Percentiles rank a stretch among this genome's conserved stretches.
Conservation (phyloP, 2,113 vertebrate genomes). For the Gadus chalcogrammus region DNA sequence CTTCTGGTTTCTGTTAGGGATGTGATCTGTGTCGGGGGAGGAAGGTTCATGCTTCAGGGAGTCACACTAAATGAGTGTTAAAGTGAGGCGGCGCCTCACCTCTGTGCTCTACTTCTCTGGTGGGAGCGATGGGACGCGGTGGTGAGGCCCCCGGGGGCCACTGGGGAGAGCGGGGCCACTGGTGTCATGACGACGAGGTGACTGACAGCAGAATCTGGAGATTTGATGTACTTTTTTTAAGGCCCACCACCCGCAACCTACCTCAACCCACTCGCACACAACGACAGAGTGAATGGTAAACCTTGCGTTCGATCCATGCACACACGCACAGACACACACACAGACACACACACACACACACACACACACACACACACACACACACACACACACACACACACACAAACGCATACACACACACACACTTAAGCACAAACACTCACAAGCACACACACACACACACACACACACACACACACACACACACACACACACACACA, state of each 20-base stretch:
- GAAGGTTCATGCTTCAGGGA: slow-evolving; percentile 53
- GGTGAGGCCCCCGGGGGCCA: slow-evolving; percentile 32
- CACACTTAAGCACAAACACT: neutral
- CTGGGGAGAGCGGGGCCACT: slow-evolving; percentile 30
- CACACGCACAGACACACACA: slow-evolving; percentile 19
- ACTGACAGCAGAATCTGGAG: slow-evolving; percentile 45
- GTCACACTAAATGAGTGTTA: slow-evolving; percentile 54
- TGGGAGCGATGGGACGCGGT: slow-evolving; percentile 8
- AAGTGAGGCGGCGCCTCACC: slow-evolving; percentile 58
- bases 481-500: slow-evolving; percentile 20
- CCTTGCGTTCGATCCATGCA: neutral
- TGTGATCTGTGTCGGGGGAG: slow-evolving; percentile 50
- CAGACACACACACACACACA: neutral
- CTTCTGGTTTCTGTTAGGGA: slow-evolving; percentile 52
- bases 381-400: slow-evolving; percentile 4
- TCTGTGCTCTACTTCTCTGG: slow-evolving; percentile 32
- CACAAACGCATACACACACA: neutral
- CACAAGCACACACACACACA: slow-evolving; percentile 26
- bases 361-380: slow-evolving; percentile 13
- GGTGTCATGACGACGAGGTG: slow-evolving; percentile 43
- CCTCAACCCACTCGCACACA: no score
- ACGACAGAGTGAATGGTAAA: neutral
- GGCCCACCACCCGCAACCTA: no score
- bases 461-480: slow-evolving; percentile 20
- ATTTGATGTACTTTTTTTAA: slow-evolving; percentile 19